A percentile compares a stretch with the other conserved stretches of the same genome.
Conservation (phyloP, 2,113 vertebrate species). For the Cololabis saira region DNA sequence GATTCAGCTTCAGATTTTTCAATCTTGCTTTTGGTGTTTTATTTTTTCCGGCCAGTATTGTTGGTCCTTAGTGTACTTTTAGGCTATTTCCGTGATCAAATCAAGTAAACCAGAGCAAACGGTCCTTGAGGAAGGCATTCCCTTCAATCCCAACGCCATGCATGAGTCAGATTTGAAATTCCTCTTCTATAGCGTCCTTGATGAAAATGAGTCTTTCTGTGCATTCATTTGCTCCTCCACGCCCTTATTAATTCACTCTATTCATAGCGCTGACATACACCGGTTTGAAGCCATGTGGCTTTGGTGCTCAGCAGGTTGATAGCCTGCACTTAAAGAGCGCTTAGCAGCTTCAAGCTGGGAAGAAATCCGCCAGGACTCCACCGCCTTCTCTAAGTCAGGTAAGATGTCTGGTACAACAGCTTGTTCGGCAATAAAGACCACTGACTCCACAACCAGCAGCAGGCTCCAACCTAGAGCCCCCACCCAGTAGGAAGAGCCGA, state of each 20-base stretch:
- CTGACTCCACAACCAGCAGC: constrained; percentile 43
- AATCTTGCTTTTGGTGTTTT: not conserved
- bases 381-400: constrained; percentile 67
- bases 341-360: not conserved
- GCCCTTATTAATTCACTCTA: not conserved
- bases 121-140: not conserved
- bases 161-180: not conserved
- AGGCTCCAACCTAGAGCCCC: constrained; percentile 75
- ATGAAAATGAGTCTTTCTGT: constrained; percentile 10
- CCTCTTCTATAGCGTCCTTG: not conserved
- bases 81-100: not conserved
- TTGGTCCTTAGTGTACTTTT: constrained; percentile 22
- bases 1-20: not conserved
- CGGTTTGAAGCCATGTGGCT: constrained; percentile 28
- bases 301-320: not conserved
- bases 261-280: constrained; percentile 63
- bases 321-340: constrained; percentile 45
- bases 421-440: constrained; percentile 73
- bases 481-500: constrained; percentile 78
- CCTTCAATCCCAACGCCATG: not conserved
- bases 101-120: not conserved
- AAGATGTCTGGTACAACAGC: constrained; percentile 67
- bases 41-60: not conserved
- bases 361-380: constrained; percentile 53
- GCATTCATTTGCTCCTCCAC: not conserved